Conservation (phyloP, 2,113 vertebrate species). For the Naja naja region DNA sequence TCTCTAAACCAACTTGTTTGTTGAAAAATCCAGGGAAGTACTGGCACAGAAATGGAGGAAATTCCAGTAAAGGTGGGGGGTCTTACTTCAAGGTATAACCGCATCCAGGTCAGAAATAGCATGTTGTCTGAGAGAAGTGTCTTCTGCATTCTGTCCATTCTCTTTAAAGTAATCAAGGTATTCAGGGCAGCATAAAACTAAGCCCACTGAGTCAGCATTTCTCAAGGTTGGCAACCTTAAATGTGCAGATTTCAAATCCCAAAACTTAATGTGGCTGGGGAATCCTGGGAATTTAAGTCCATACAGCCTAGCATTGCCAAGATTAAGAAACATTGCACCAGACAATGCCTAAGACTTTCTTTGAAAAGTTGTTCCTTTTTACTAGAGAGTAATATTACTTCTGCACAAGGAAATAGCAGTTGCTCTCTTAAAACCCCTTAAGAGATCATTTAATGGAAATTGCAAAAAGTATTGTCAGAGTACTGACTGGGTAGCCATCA, state of each 20-base stretch:
- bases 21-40: background rate
- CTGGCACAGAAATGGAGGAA: background rate
- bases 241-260: background rate
- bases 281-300: background rate
- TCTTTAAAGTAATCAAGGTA: background rate
- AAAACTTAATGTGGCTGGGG: background rate
- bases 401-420: background rate
- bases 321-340: background rate
- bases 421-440: background rate
- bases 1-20: background rate
- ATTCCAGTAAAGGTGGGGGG: background rate
- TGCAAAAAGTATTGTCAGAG: background rate
- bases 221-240: background rate
- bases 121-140: background rate
- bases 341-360: background rate
- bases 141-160: background rate
- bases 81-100: background rate
- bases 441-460: background rate
- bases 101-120: background rate
- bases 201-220: background rate
- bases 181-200: background rate
- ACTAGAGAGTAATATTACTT: background rate
- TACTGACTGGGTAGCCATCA: background rate
- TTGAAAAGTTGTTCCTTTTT: background rate
- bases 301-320: background rate